These are phyloP conservation scores for Larimichthys polyactis DNA, from an alignment of 2,113 vertebrate species.

Conservation along the genomic window DNA sequence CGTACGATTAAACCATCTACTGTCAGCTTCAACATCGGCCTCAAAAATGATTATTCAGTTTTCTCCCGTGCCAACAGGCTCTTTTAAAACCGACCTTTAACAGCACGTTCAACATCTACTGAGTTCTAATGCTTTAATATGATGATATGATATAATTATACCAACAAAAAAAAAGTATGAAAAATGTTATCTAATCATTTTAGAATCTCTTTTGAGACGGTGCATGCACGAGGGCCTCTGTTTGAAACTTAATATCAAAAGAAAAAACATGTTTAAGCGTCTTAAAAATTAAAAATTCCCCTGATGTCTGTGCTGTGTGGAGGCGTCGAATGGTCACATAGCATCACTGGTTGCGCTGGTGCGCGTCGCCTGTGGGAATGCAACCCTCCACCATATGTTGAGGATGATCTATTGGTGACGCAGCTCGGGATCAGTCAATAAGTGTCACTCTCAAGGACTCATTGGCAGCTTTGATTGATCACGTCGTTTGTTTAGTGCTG, in stretches of 20 bases:
- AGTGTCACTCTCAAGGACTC: slow-evolving; percentile 29
- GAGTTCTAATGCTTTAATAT: not conserved
- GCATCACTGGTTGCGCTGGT: slow-evolving; percentile 17
- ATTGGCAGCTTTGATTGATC: not conserved
- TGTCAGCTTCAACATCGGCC: not conserved
- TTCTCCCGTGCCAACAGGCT: not conserved
- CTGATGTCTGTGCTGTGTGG: slow-evolving; percentile 9
- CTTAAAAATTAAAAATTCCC: not conserved
- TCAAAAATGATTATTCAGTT: not conserved
- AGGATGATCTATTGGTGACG: slow-evolving; percentile 26
- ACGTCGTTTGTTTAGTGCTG: slow-evolving; percentile 15
- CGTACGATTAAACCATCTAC: slow-evolving; percentile 15
- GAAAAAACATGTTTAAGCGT: not conserved
- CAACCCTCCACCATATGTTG: slow-evolving; percentile 43
- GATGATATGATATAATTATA: not conserved
- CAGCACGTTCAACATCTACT: not conserved
- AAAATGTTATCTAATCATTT: not conserved
- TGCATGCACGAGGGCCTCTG: not conserved
- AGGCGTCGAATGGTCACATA: slow-evolving; percentile 33
- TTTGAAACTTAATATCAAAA: not conserved
- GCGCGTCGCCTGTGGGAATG: slow-evolving; percentile 45
- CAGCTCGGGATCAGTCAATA: slow-evolving; percentile 37
- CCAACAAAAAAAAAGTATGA: not conserved
- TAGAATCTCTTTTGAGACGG: no score
- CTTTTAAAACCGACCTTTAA: not conserved